Conservation (phyloP, 2,797 vertebrate genomes). For the Hydrocynus forskahlii region DNA sequence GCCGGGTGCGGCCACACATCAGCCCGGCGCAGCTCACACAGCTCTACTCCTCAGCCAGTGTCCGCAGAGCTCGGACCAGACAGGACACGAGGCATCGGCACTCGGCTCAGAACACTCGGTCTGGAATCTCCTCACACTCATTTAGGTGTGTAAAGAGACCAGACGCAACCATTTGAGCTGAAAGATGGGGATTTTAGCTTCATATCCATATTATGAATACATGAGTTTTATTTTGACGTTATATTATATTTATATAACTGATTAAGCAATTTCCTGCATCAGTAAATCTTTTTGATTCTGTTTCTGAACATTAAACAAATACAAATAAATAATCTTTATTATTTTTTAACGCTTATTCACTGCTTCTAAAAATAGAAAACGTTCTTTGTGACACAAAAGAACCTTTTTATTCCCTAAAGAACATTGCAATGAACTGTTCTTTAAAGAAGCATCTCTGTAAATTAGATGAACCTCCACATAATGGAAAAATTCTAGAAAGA, state of each 20-base stretch:
- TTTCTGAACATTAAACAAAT: not conserved
- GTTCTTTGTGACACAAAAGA: no score
- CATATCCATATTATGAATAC: not conserved
- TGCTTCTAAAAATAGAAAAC: no score
- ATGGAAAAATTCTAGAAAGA: no score
- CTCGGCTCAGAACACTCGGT: not conserved
- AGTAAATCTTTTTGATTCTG: no score
- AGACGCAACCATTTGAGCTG: not conserved
- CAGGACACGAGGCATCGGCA: not conserved
- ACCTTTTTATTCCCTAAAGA: no score
- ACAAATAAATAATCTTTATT: not conserved
- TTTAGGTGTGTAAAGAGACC: not conserved
- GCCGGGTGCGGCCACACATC: constrained; percentile 35
- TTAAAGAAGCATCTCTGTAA: no score
- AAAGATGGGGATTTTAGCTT: not conserved
- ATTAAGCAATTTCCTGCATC: no score
- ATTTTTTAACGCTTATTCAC: not conserved
- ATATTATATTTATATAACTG: no score
- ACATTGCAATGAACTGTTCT: no score
- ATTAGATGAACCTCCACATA: no score
- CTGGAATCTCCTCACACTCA: not conserved
- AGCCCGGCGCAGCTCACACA: constrained; percentile 7
- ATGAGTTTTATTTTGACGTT: no score
- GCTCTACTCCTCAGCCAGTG: constrained; percentile 1
- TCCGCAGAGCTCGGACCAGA: not conserved